Base-by-base conservation (phyloP, 2,113 vertebrate genomes). In the Empidonax alnorum region DNA sequence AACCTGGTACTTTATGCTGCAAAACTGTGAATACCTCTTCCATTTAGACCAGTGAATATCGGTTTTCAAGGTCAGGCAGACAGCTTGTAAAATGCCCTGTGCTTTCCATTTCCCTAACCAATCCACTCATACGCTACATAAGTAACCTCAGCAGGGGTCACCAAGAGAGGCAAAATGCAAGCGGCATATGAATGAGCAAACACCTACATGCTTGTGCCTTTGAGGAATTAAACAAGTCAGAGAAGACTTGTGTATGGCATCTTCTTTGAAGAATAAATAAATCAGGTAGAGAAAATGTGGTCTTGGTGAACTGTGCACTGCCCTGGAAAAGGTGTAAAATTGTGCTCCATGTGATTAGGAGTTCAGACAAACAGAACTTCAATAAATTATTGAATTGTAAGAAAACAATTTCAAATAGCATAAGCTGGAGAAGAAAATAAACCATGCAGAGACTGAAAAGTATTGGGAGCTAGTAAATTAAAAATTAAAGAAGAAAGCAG, bases 41-140 rank as follows among this genome's bases (percentile, higher is more conserved):
- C 72, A 74, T 37, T 69, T 67, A 74, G 63, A 74, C 15, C 46
- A 63, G 30, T 15, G 35, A 79, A 62, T 83, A 71, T 20, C 33
- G 16, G 72, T 85, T 89, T 62, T 76, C 80, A 96, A 94, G 80
- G 82, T 91, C 76, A 92, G 30, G 37, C 49, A 92, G 28, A 12
- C 37, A 93, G 62, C 47, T 85, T 94, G 67, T 67, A 93, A 93
- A 95, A 66, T 14, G 18, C 18, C 77, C 42, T 25, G 4, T 3
- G 14, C 46, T 61, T 69, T 79, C 67, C 35, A 59, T 72, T 84
- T 82, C 83, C 88, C 86, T 88, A 94, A 44, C 71, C 46, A 55
- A 63, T 46, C 27, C 30, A 37, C 68, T 85, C 75, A 50, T 44
- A 56, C 0, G 0, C 77, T 55, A 68, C 16, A 0, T n/a, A 49